Base-by-base conservation (phyloP, 92 coral and sea anemone species). In the Phenganax subtilis region DNA sequence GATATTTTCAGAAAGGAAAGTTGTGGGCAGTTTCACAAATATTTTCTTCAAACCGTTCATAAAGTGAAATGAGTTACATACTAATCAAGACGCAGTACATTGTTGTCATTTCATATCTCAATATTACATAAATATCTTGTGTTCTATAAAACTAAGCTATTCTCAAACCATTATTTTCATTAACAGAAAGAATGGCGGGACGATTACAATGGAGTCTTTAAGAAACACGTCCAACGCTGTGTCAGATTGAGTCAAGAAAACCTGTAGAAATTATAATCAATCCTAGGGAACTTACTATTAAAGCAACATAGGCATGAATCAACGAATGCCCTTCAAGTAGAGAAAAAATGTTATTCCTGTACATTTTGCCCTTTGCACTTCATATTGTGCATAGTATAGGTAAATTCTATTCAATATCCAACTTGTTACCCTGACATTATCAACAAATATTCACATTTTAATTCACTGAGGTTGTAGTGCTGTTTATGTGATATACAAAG, bases 121-220 rank as follows among this genome's bases (percentile, higher is more conserved):
- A 7, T 59, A 20, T 59, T 59, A 14, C 65, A 59, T 3, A 14
- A 59, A 10, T 2, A 67, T 28, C 47, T 1, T 37, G 47, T 67
- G 17, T 67, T 12, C 73, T 67, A 1, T 11, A 67, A 37, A 15
- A 67, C 12, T 67, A 11, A 16, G 51, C 30, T 20, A 6, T 29
- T 9, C 0, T 9, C 51, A n/a, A 57, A 51, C 65, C 29, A 37
- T 72, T 15, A 65, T 73, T 51, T 84, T 71, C 56, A 7, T 76
- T 55, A 84, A 85, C 97, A 94, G 98, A 94, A 94, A 87, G 96
- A 92, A 47, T 94, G 98, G 98, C 72, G 97, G 86, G 76, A 85
- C 51, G 92, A 89, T 56, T 94, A 94, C 44, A 29, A 54, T 79
- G 93, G 94, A 60, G 84, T 77, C 0, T 94, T 94, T 82, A 94